These are phyloP conservation scores for Gadopsis marmoratus DNA, from an alignment of 2,797 vertebrate genomes.

Conservation along the genomic window DNA sequence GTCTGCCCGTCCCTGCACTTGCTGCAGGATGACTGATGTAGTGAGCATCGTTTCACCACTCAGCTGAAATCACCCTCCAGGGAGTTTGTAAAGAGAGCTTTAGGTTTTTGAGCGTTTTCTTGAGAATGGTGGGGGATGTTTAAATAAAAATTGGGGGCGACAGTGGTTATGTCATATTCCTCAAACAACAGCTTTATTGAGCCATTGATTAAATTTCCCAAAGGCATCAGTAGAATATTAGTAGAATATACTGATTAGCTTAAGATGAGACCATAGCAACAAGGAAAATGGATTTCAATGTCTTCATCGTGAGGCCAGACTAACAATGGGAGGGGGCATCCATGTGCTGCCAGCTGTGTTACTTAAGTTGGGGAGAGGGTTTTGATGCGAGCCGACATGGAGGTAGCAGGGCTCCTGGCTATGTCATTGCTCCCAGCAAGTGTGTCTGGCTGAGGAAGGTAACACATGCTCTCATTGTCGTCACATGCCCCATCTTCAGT, in stretches of 20 bases:
- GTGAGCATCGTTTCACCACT: constrained; percentile 34
- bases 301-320: constrained; percentile 23
- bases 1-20: constrained; percentile 32
- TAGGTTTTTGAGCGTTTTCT: constrained; percentile 20
- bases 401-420: constrained; percentile 41
- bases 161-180: neutral
- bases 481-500: constrained; percentile 5
- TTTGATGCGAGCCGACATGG: constrained; percentile 48
- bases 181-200: constrained; percentile 11
- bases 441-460: constrained; percentile 26
- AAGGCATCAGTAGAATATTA: neutral
- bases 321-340: constrained; percentile 3
- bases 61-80: constrained; percentile 37
- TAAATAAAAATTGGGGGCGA: neutral
- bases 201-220: neutral
- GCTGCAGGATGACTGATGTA: constrained; percentile 54
- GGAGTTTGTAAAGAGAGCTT: constrained; percentile 32
- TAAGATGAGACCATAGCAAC: constrained; percentile 19
- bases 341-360: constrained; percentile 3
- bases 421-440: constrained; percentile 32
- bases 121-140: constrained; percentile 4
- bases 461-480: constrained; percentile 31
- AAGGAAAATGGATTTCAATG: constrained; percentile 4
- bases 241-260: constrained; percentile 11
- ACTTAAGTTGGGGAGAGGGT: neutral